phyloP scores from a whole-genome alignment of 1,140 invertebrate species.

The Coenobita brevimanus region DNA sequence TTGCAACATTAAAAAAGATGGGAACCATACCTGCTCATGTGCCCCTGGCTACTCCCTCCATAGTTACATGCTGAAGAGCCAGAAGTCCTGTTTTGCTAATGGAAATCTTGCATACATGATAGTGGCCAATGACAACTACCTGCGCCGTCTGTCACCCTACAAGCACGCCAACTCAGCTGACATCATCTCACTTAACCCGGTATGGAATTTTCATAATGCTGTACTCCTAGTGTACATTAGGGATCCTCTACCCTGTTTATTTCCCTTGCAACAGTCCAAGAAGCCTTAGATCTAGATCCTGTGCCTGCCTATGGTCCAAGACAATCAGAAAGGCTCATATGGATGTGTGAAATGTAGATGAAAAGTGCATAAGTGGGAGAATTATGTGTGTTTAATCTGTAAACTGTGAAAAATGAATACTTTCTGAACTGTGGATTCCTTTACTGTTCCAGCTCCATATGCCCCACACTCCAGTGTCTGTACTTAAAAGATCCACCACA shows the following conservation, averaged over 20 bases:
- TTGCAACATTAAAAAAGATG: conserved; percentile 80
- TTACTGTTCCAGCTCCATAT: too few relatives aligned
- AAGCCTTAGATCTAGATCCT: too few relatives aligned
- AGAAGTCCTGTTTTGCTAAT: conserved; percentile 73
- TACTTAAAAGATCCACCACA: too few relatives aligned
- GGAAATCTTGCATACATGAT: conserved; percentile 78
- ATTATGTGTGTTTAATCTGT: too few relatives aligned
- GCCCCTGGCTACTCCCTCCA: conserved; percentile 78
- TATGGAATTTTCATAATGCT: background rate
- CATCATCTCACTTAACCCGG: conserved; percentile 53
- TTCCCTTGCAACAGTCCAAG: background rate
- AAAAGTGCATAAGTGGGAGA: too few relatives aligned
- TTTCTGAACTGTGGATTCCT: too few relatives aligned
- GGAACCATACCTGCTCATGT: conserved; percentile 80
- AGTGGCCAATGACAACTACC: conserved; percentile 79
- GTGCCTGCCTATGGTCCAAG: too few relatives aligned
- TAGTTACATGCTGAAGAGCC: conserved; percentile 68
- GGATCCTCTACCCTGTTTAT: background rate
- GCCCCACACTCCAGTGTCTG: too few relatives aligned
- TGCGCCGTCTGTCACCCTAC: conserved; percentile 79
- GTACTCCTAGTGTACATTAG: background rate
- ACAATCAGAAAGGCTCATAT: too few relatives aligned
- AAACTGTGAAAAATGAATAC: too few relatives aligned
- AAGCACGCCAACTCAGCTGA: conserved; percentile 75
- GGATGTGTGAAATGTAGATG: too few relatives aligned